Conservation (phyloP, 2,113 vertebrate genomes). For the Petroica traversi region DNA sequence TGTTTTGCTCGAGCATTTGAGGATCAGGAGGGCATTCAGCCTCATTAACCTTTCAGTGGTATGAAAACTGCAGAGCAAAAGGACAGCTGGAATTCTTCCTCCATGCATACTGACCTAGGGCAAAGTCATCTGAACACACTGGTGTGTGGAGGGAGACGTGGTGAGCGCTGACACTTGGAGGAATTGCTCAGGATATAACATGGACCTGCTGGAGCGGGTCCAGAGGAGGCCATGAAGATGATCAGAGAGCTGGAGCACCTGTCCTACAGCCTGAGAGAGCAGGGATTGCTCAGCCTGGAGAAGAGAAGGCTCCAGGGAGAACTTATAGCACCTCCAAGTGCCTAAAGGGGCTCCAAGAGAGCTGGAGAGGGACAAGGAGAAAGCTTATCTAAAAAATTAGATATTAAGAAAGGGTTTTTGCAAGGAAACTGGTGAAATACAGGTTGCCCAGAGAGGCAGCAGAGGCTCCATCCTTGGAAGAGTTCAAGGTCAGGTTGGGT, state of each 20-base stretch:
- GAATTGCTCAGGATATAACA: neutral
- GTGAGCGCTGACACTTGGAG: neutral
- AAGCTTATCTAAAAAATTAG: neutral
- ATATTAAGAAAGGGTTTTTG: neutral
- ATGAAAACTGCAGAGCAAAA: neutral
- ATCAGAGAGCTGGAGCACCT: neutral
- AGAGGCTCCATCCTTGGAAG: neutral
- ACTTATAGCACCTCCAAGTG: neutral
- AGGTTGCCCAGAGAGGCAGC: neutral
- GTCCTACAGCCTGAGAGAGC: neutral
- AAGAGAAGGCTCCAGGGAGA: neutral
- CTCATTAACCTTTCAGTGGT: neutral
- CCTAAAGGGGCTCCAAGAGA: neutral
- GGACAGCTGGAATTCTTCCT: conserved; percentile 12
- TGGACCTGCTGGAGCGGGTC: neutral
- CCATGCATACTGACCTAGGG: neutral
- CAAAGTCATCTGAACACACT: neutral
- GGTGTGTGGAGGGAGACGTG: neutral
- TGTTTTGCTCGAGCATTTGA: neutral
- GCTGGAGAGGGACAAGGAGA: neutral
- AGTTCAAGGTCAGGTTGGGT: neutral
- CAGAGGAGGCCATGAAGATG: neutral
- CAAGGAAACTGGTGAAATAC: neutral
- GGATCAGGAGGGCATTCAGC: neutral
- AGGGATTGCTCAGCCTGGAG: neutral